Percentiles rank a stretch among this genome's conserved stretches.
Conservation (phyloP, 2,888 invertebrate species). For the Ypsolopha sequella region DNA sequence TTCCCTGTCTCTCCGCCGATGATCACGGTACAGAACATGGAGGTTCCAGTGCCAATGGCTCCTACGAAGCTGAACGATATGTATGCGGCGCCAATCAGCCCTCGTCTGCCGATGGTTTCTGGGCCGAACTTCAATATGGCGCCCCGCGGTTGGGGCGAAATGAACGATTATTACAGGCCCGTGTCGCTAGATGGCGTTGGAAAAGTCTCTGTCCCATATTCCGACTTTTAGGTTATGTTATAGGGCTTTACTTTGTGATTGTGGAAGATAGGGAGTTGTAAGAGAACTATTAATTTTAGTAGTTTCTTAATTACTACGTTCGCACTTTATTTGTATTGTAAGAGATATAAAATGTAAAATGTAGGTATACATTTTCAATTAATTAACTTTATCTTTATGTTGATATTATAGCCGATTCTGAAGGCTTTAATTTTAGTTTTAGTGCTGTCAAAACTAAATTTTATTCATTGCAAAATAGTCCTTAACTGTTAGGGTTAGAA, state of each 20-base stretch:
- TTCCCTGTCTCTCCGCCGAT: slow-evolving; percentile 54
- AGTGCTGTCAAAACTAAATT: too few relatives aligned
- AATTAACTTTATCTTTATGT: neutral
- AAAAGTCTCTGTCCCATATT: slow-evolving; percentile 37
- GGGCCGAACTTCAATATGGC: slow-evolving; percentile 85
- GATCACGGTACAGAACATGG: slow-evolving; percentile 35
- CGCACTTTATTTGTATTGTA: too few relatives aligned
- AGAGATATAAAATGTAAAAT: too few relatives aligned
- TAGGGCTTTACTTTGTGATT: too few relatives aligned
- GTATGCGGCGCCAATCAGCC: slow-evolving; percentile 55
- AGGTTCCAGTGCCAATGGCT: slow-evolving; percentile 50
- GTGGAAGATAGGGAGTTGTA: neutral
- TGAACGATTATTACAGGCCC: slow-evolving; percentile 77
- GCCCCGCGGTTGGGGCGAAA: slow-evolving; percentile 84
- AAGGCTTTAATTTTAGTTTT: too few relatives aligned
- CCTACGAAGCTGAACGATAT: slow-evolving; percentile 62
- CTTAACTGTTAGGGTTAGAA: too few relatives aligned
- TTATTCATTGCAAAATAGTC: too few relatives aligned
- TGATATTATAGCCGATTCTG: too few relatives aligned
- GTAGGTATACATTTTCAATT: too few relatives aligned
- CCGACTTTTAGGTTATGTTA: slow-evolving; percentile 53
- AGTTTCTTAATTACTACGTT: too few relatives aligned
- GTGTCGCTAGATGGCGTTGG: slow-evolving; percentile 76
- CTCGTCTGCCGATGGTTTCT: slow-evolving; percentile 44
- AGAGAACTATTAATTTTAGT: neutral